phyloP scores from a whole-genome alignment of 2,113 vertebrate species.

The Phoxinus phoxinus region DNA sequence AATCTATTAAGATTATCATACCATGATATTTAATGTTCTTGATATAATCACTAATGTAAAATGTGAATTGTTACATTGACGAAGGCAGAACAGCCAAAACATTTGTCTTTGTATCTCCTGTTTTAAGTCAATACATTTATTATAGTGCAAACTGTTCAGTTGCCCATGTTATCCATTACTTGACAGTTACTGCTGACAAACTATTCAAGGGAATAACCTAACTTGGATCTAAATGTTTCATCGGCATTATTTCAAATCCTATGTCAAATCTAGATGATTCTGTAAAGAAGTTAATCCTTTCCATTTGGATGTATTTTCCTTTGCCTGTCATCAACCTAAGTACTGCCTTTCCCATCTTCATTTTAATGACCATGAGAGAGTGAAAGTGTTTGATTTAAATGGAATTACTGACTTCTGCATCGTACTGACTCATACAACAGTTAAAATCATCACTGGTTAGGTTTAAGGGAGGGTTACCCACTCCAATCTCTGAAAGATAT shows the following conservation, averaged over 20 bases:
- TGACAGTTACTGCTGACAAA: neutral
- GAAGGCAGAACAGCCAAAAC: too few species aligned
- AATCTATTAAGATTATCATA: too few species aligned
- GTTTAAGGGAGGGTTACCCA: neutral
- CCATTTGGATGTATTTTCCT: neutral
- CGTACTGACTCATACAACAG: slow-evolving; percentile 5
- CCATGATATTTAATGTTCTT: too few species aligned
- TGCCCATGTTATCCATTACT: too few species aligned
- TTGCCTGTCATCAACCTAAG: slow-evolving; percentile 11
- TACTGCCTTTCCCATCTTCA: slow-evolving; percentile 11
- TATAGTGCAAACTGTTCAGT: too few species aligned
- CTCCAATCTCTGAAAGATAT: too few species aligned
- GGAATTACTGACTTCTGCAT: neutral
- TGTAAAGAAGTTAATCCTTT: neutral
- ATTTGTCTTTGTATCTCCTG: too few species aligned
- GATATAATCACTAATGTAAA: too few species aligned
- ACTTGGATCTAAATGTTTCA: neutral
- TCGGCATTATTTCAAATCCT: slow-evolving; percentile 21
- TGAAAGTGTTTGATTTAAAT: slow-evolving; percentile 15
- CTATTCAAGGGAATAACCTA: neutral
- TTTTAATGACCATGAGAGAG: neutral
- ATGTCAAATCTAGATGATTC: neutral
- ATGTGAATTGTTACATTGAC: too few species aligned
- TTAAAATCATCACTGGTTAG: neutral
- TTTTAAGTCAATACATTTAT: too few species aligned